phyloP scores from a whole-genome alignment of 2,113 vertebrate species.

The Pantherophis guttatus region DNA sequence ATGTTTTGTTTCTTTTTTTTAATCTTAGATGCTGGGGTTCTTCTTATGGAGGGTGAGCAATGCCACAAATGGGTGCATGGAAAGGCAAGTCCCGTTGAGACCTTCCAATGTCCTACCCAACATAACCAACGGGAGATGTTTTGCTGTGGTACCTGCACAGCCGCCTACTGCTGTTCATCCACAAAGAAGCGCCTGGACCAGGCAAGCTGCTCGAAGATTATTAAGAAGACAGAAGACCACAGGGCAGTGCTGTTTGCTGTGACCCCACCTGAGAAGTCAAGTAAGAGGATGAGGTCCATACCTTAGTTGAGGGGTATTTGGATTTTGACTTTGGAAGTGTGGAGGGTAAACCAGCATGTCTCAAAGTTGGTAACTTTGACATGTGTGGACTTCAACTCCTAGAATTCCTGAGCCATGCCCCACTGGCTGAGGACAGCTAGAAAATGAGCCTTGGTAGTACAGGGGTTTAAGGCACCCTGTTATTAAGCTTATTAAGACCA shows the following conservation, averaged over 20 bases:
- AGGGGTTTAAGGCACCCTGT: too few species aligned
- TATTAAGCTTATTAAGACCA: too few species aligned
- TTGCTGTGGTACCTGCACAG: conserved; percentile 68
- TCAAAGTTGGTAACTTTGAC: background rate
- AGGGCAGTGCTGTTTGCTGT: background rate
- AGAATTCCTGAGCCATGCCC: background rate
- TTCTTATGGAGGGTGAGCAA: background rate
- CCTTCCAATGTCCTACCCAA: conserved; percentile 69
- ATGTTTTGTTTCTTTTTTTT: background rate
- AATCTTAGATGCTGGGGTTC: background rate
- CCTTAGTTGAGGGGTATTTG: background rate
- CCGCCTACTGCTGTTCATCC: conserved; percentile 66
- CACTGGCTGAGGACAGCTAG: background rate
- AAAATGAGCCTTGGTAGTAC: too few species aligned
- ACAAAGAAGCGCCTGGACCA: conserved; percentile 64
- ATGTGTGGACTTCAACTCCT: background rate
- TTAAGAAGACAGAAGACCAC: background rate
- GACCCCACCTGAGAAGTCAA: background rate
- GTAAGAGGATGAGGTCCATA: background rate
- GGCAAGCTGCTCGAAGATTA: conserved; percentile 51
- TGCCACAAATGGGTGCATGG: background rate
- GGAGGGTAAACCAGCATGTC: background rate
- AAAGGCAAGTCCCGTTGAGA: background rate
- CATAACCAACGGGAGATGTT: conserved; percentile 52
- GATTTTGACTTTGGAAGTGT: background rate